Conservation (phyloP, 2,113 vertebrate species). For the Gobiocypris rarus region DNA sequence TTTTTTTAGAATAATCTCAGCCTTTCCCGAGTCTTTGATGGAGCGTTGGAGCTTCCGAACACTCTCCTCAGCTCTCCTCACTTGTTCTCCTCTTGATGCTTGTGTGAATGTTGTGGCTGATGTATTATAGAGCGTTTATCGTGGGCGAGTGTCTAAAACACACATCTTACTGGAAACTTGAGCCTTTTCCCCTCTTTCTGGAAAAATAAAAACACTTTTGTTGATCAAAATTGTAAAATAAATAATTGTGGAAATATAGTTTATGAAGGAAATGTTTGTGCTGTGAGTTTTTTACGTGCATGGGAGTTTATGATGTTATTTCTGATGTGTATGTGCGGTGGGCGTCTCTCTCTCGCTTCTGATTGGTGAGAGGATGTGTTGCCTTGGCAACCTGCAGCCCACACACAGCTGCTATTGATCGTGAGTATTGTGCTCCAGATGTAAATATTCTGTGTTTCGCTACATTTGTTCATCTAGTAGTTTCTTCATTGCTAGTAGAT, state of each 20-base stretch:
- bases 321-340: slow-evolving; percentile 19
- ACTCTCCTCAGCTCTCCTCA: no score
- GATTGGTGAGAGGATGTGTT: slow-evolving; percentile 67
- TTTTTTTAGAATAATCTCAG: neutral
- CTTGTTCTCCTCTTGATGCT: no score
- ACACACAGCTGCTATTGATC: slow-evolving; percentile 56
- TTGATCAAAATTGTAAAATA: slow-evolving; percentile 86
- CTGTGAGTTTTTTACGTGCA: neutral
- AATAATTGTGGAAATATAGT: slow-evolving; percentile 87
- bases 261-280: slow-evolving; percentile 63
- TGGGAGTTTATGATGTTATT: neutral
- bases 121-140: neutral
- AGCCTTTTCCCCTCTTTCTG: slow-evolving; percentile 63
- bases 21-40: no score
- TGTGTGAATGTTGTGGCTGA: neutral
- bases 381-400: slow-evolving; percentile 73
- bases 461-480: slow-evolving; percentile 58
- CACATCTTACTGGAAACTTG: slow-evolving; percentile 4
- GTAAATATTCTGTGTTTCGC: neutral
- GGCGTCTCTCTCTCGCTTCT: slow-evolving; percentile 52
- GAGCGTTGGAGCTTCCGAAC: no score
- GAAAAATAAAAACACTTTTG: slow-evolving; percentile 70
- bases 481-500: slow-evolving; percentile 73
- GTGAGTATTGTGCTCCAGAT: slow-evolving; percentile 23
- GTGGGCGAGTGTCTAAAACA: neutral